Evolutionary conservation across 2,888 invertebrate genomes (phyloP).

Genomic region (Chrysodeixis includens): DNA sequence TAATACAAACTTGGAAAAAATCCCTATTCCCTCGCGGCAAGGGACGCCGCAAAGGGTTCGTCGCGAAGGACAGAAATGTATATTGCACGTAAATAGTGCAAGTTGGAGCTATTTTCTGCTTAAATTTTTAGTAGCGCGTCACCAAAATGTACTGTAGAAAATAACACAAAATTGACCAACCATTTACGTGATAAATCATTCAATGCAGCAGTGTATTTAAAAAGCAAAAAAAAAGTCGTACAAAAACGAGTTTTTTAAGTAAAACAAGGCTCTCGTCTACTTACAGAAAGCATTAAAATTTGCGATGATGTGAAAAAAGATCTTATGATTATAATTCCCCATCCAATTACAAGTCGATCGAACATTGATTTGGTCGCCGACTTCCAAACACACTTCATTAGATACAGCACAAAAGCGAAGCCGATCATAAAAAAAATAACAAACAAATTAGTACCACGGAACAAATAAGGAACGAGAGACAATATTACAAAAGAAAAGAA

Average conservation of each 20-base stretch:
- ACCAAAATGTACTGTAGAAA: neutral
- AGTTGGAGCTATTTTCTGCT: neutral
- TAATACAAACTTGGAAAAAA: conserved; percentile 8
- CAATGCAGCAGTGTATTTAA: too few relatives aligned
- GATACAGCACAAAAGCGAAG: conserved; percentile 43
- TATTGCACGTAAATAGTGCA: conserved; percentile 3
- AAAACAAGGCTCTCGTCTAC: neutral
- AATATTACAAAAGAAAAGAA: conserved; percentile 82
- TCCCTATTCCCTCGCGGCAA: neutral
- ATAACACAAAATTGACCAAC: too few relatives aligned
- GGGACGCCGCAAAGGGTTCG: conserved; percentile 1
- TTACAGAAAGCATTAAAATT: neutral
- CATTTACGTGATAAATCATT: too few relatives aligned
- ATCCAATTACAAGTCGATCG: conserved; percentile 49
- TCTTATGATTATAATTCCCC: conserved; percentile 13
- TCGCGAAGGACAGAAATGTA: neutral
- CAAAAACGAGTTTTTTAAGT: neutral
- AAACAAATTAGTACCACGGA: conserved; percentile 73
- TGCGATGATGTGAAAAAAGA: neutral
- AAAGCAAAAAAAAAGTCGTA: neutral
- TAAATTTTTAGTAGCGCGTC: neutral
- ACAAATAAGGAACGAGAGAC: conserved; percentile 79
- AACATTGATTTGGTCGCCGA: conserved; percentile 43
- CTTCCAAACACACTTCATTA: conserved; percentile 50
- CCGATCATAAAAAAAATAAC: conserved; percentile 63